Evolutionary conservation across 1,140 invertebrate genomes (phyloP).

Genomic region (Brachionus asplanchnoidis): DNA sequence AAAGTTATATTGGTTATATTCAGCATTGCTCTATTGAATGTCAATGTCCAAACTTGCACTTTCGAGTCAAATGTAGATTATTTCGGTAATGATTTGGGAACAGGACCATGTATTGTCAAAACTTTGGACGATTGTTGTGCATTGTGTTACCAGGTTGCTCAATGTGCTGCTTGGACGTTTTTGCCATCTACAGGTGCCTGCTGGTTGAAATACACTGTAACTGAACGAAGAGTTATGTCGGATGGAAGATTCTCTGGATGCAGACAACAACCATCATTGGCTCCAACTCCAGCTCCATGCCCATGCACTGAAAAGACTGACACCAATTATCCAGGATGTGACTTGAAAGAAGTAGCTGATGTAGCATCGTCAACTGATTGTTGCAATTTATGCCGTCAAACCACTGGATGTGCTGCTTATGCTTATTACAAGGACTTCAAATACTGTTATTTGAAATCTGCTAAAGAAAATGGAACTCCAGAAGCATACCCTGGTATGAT

Average conservation of each 20-base stretch:
- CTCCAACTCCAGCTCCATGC: background rate
- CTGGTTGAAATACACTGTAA: slow-evolving; percentile 27
- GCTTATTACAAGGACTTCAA: background rate
- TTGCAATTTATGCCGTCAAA: background rate
- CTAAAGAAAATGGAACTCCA: background rate
- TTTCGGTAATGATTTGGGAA: slow-evolving; percentile 21
- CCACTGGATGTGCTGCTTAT: background rate
- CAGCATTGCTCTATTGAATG: background rate
- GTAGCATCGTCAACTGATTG: background rate
- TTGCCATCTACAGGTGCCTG: background rate
- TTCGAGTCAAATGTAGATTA: slow-evolving; percentile 31
- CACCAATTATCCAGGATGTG: slow-evolving; percentile 18
- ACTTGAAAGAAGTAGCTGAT: background rate
- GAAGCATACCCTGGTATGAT: background rate
- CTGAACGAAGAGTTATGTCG: background rate
- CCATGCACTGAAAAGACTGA: background rate
- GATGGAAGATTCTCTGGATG: slow-evolving; percentile 15
- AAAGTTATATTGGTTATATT: background rate
- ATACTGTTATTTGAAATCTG: slow-evolving; percentile 34
- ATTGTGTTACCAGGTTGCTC: background rate
- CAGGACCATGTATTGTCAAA: background rate
- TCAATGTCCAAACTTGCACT: background rate
- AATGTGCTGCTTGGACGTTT: slow-evolving; percentile 29
- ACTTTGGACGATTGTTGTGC: background rate
- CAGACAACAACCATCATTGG: background rate